These are phyloP conservation scores for Hydractinia symbiolongicarpus DNA, from an alignment of 30 jellyfish, hydroid and myxozoan species.

Conservation along the genomic window DNA sequence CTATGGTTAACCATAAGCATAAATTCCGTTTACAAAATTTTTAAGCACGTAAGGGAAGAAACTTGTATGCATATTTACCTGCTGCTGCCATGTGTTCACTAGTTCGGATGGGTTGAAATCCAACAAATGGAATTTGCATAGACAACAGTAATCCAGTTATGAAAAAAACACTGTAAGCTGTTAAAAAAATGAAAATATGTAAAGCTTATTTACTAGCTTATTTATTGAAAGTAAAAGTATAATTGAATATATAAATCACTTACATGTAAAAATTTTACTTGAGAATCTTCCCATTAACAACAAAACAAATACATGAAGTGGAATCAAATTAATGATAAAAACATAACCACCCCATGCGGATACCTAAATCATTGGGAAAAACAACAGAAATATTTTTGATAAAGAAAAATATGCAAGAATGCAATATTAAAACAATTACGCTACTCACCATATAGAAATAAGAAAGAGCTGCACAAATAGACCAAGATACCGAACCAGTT, in stretches of 20 bases:
- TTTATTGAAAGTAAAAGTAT: background rate
- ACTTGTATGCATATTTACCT: slow-evolving; percentile 42
- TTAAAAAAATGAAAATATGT: slow-evolving; percentile 1
- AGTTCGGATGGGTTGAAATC: slow-evolving; percentile 93
- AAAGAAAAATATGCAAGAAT: background rate
- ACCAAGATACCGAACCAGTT: slow-evolving; percentile 96
- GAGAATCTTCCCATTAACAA: slow-evolving; percentile 91
- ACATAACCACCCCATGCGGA: slow-evolving; percentile 99
- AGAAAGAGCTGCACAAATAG: slow-evolving; percentile 78
- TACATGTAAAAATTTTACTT: slow-evolving; percentile 80
- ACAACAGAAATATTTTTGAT: background rate
- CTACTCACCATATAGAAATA: slow-evolving; percentile 91
- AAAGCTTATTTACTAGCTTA: background rate
- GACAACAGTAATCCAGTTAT: slow-evolving; percentile 89
- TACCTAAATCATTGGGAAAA: slow-evolving; percentile 47
- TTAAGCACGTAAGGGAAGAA: background rate
- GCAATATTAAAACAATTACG: background rate
- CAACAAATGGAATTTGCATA: slow-evolving; percentile 99
- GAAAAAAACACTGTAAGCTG: slow-evolving; percentile 91
- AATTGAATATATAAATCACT: background rate
- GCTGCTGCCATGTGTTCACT: slow-evolving; percentile 99
- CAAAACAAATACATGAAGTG: slow-evolving; percentile 93
- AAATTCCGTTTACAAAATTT: background rate
- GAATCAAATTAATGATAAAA: slow-evolving; percentile 90
- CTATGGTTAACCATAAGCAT: no score